A percentile compares a stretch with the other conserved stretches of the same genome.
phyloP scores from a whole-genome alignment of 2,113 vertebrate species.

The Seriola rivoliana region DNA sequence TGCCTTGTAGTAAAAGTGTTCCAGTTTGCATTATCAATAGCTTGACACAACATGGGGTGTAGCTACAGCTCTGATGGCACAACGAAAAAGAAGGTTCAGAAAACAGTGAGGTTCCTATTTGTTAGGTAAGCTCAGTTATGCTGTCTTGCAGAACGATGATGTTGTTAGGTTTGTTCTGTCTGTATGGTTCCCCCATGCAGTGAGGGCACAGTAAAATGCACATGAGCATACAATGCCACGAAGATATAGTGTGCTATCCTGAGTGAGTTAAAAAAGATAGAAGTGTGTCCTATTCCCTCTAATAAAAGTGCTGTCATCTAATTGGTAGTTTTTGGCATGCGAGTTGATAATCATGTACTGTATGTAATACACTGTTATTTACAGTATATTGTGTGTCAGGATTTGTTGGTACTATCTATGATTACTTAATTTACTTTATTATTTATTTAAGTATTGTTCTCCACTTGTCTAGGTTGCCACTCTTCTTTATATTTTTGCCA shows the following conservation, averaged over 20 bases:
- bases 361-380: background rate
- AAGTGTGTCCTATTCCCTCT: background rate
- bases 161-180: background rate
- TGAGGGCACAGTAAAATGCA: background rate
- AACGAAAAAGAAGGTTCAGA: background rate
- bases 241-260: background rate
- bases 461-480: background rate
- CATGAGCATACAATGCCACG: background rate
- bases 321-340: background rate
- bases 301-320: background rate
- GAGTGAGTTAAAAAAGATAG: background rate
- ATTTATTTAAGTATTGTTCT: background rate
- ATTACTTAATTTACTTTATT: background rate
- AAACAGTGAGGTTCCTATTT: background rate
- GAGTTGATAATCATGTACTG: background rate
- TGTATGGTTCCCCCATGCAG: background rate
- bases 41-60: conserved; percentile 3
- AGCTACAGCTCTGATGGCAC: conserved; percentile 5
- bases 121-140: background rate
- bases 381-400: background rate
- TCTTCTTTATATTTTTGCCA: conserved; percentile 2
- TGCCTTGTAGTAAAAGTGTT: conserved; percentile 7
- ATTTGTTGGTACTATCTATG: background rate
- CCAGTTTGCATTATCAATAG: conserved; percentile 29
- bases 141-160: background rate